Conservation (phyloP, 2,888 invertebrate species). For the Oeneis ivallda region DNA sequence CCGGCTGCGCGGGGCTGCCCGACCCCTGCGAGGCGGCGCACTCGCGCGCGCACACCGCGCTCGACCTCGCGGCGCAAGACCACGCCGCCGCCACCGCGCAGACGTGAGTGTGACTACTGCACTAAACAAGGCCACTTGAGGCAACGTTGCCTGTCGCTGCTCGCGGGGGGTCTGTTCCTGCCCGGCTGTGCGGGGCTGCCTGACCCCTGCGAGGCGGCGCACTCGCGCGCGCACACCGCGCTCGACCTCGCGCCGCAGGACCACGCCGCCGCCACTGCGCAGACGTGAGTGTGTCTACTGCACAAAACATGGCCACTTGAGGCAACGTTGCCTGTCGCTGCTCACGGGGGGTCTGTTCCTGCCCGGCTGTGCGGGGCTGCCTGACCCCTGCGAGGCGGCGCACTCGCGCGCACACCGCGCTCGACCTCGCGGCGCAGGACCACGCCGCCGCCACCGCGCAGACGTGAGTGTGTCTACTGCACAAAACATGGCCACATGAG, state of each 20-base stretch:
- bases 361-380: slow-evolving; percentile 95
- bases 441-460: slow-evolving; percentile 96
- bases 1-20: slow-evolving; percentile 94
- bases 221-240: slow-evolving; percentile 93
- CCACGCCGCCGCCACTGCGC: slow-evolving; percentile 95
- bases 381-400: slow-evolving; percentile 96
- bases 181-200: slow-evolving; percentile 96
- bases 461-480: slow-evolving; percentile 74
- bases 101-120: slow-evolving; percentile 74
- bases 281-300: slow-evolving; percentile 80
- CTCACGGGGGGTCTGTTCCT: slow-evolving; percentile 93
- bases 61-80: slow-evolving; percentile 96
- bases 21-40: slow-evolving; percentile 97
- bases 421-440: slow-evolving; percentile 96
- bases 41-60: slow-evolving; percentile 93
- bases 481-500: neutral
- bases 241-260: slow-evolving; percentile 96
- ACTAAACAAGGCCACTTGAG: neutral
- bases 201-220: slow-evolving; percentile 96
- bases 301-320: neutral
- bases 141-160: too few relatives aligned
- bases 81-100: slow-evolving; percentile 96
- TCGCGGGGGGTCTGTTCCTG: slow-evolving; percentile 93
- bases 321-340: too few relatives aligned
- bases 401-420: slow-evolving; percentile 92